A percentile compares a stretch with the other conserved stretches of the same genome.
These are phyloP conservation scores for Chrysolina oricalcia DNA, from an alignment of 2,888 invertebrate genomes.

Conservation along the genomic window DNA sequence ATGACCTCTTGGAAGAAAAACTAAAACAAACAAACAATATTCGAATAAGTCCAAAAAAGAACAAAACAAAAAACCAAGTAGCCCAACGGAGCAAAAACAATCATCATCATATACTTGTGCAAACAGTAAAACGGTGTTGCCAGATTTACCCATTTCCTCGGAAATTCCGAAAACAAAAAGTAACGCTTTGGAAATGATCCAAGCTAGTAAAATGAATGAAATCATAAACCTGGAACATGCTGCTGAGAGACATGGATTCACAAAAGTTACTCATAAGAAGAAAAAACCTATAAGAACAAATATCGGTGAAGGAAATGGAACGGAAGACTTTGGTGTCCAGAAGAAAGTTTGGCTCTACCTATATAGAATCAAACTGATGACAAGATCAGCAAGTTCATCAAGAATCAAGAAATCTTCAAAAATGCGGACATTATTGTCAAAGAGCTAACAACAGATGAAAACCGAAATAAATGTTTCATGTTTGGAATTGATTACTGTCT, in stretches of 20 bases:
- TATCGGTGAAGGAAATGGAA: not conserved
- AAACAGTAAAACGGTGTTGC: not conserved
- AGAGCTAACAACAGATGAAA: no score
- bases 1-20: conserved; percentile 4
- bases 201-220: not conserved
- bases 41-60: not conserved
- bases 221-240: not conserved
- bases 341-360: conserved; percentile 9
- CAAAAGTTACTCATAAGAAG: not conserved
- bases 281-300: not conserved
- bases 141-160: not conserved
- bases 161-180: not conserved
- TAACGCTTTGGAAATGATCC: not conserved
- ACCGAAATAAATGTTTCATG: no score
- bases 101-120: not conserved
- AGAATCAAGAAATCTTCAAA: conserved; percentile 6
- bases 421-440: not conserved
- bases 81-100: not conserved
- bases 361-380: not conserved
- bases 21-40: conserved; percentile 4
- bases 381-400: conserved; percentile 1
- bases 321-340: not conserved
- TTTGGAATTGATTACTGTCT: not conserved
- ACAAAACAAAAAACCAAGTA: not conserved
- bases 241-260: not conserved